Evolutionary conservation across 92 coral and sea anemone genomes (phyloP).

Genomic region (Palythoa grandiflora): DNA sequence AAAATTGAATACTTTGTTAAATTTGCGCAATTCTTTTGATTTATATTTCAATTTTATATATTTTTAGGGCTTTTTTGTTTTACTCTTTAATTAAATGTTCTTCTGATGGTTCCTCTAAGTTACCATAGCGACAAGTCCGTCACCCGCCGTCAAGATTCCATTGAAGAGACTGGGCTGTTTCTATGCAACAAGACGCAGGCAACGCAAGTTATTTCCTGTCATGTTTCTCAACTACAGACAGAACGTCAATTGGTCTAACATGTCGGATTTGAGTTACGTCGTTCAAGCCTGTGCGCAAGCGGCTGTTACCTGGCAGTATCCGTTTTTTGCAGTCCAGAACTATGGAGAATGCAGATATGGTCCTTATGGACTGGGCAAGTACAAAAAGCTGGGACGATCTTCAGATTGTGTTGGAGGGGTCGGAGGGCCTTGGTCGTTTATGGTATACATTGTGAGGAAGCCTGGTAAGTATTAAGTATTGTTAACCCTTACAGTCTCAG

Average conservation of each 20-base stretch:
- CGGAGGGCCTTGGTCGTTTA: conserved; percentile 68
- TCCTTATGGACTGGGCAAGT: conserved; percentile 55
- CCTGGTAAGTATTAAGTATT: conserved; percentile 36
- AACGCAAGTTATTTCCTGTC: conserved; percentile 51
- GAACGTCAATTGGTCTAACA: conserved; percentile 62
- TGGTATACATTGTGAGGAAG: conserved; percentile 64
- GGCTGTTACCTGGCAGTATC: conserved; percentile 62
- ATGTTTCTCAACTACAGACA: conserved; percentile 67
- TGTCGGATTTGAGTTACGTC: conserved; percentile 75
- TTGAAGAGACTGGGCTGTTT: conserved; percentile 70
- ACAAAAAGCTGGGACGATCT: conserved; percentile 64
- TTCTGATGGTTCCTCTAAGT: not conserved
- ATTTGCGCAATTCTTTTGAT: too few species aligned
- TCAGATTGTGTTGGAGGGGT: conserved; percentile 68
- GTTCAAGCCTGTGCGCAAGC: conserved; percentile 76
- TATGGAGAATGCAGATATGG: conserved; percentile 83
- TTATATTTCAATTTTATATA: too few species aligned
- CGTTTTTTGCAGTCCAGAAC: conserved; percentile 71
- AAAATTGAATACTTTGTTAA: too few species aligned
- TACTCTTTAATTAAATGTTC: too few species aligned
- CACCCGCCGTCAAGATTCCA: conserved; percentile 8
- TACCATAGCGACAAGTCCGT: conserved; percentile 6
- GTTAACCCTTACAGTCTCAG: not conserved
- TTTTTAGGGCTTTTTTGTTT: too few species aligned
- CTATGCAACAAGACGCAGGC: conserved; percentile 27